Evolutionary conservation across 2,888 invertebrate species (phyloP).

Genomic region (Caenorhabditis afra): DNA sequence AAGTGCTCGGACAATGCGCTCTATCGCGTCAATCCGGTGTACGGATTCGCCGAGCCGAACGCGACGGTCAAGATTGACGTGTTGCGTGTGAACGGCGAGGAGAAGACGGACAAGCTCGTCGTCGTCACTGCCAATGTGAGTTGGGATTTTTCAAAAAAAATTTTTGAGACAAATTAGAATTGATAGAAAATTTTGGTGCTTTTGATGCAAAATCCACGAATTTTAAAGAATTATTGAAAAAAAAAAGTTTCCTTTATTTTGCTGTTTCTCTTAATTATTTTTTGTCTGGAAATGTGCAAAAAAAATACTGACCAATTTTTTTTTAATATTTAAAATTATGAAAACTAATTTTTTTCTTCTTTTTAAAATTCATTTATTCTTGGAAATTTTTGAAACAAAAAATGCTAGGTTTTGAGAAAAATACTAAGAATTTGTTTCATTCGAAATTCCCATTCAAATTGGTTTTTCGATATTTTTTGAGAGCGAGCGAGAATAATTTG

Average conservation of each 20-base stretch:
- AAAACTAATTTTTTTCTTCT: background rate
- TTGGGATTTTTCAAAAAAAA: background rate
- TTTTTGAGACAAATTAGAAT: background rate
- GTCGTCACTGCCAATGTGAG: conserved; percentile 53
- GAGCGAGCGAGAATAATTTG: too few species aligned
- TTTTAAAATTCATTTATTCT: background rate
- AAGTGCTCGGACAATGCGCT: conserved; percentile 61
- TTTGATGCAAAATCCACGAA: too few species aligned
- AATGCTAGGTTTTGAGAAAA: too few species aligned
- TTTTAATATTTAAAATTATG: background rate
- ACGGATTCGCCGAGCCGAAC: conserved; percentile 57
- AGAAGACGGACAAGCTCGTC: conserved; percentile 60
- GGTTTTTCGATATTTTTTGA: too few species aligned
- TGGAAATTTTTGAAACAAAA: background rate
- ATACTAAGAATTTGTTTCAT: too few species aligned
- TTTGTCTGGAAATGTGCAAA: background rate
- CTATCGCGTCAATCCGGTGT: conserved; percentile 60
- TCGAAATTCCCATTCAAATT: too few species aligned
- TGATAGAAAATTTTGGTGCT: too few species aligned
- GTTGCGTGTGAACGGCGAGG: conserved; percentile 49
- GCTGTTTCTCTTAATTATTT: too few species aligned
- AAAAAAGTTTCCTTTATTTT: too few species aligned
- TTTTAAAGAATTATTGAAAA: too few species aligned
- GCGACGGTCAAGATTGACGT: conserved; percentile 53
- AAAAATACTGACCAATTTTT: background rate